Evolutionary conservation across 1,140 invertebrate species (phyloP).

Genomic region (Grapholita molesta): DNA sequence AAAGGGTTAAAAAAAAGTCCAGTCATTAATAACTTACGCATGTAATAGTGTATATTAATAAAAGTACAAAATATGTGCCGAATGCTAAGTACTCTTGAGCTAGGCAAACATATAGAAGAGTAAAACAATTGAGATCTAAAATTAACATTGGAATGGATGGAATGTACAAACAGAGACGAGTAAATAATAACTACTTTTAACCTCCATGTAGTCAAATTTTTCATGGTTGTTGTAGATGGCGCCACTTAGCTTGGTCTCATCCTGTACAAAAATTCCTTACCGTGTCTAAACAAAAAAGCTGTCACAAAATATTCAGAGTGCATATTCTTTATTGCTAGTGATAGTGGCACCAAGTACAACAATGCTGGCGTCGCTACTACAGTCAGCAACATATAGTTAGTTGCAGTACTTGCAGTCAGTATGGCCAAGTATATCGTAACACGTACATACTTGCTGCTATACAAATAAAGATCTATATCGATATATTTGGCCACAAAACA

Average conservation of each 20-base stretch:
- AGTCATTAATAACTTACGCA: neutral
- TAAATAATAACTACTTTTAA: neutral
- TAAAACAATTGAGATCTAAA: neutral
- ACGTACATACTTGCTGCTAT: neutral
- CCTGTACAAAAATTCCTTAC: too few relatives aligned
- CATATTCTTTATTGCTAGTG: too few relatives aligned
- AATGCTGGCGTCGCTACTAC: too few relatives aligned
- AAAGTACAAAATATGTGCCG: neutral
- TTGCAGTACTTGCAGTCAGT: too few relatives aligned
- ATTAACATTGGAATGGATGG: neutral
- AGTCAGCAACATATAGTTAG: too few relatives aligned
- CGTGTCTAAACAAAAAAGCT: too few relatives aligned
- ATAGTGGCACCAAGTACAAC: too few relatives aligned
- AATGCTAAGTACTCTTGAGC: neutral
- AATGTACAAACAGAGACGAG: neutral
- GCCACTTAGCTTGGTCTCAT: neutral
- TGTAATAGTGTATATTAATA: neutral
- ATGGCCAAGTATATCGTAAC: neutral
- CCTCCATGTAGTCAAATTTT: neutral
- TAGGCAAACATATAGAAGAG: neutral
- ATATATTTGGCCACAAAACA: too few relatives aligned
- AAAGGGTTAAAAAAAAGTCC: neutral
- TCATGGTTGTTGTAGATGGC: neutral
- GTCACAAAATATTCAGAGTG: too few relatives aligned
- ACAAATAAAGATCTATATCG: too few relatives aligned